phyloP scores from a whole-genome alignment of 2,797 vertebrate species.

The Balearica regulorum region DNA sequence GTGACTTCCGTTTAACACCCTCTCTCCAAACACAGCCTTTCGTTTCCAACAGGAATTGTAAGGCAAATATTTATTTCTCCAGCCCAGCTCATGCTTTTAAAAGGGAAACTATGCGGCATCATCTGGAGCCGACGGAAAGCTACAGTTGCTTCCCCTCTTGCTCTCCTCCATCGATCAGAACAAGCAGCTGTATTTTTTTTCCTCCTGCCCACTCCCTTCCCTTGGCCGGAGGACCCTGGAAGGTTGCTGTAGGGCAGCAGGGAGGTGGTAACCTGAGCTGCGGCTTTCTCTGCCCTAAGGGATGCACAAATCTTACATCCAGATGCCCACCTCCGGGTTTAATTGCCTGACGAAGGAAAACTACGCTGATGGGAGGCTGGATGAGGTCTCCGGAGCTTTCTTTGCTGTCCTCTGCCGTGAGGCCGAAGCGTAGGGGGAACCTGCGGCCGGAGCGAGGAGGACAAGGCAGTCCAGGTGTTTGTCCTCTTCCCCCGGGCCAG shows the following conservation, averaged over 20 bases:
- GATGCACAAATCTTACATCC: not conserved
- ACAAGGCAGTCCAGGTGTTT: not conserved
- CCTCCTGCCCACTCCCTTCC: not conserved
- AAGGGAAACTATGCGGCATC: slow-evolving; percentile 16
- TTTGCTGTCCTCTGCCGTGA: not conserved
- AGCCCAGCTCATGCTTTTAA: not conserved
- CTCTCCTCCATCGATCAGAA: not conserved
- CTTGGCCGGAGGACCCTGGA: not conserved
- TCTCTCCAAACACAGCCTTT: slow-evolving; percentile 15
- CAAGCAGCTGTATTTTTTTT: too few species aligned
- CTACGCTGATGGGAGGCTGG: not conserved
- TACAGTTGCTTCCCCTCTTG: not conserved
- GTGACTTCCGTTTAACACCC: slow-evolving; percentile 8
- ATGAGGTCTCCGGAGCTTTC: not conserved
- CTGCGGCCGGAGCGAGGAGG: not conserved
- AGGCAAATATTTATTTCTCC: slow-evolving; percentile 40
- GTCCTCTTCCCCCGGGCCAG: not conserved
- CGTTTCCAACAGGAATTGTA: slow-evolving; percentile 13
- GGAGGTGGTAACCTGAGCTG: not conserved
- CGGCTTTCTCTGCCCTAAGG: not conserved
- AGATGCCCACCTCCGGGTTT: not conserved
- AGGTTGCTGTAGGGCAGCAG: not conserved
- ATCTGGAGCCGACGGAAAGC: not conserved
- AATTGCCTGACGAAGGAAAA: not conserved
- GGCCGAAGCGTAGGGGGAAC: not conserved